Conservation (phyloP, 2,113 vertebrate genomes). For the Entomyzon cyanotis region DNA sequence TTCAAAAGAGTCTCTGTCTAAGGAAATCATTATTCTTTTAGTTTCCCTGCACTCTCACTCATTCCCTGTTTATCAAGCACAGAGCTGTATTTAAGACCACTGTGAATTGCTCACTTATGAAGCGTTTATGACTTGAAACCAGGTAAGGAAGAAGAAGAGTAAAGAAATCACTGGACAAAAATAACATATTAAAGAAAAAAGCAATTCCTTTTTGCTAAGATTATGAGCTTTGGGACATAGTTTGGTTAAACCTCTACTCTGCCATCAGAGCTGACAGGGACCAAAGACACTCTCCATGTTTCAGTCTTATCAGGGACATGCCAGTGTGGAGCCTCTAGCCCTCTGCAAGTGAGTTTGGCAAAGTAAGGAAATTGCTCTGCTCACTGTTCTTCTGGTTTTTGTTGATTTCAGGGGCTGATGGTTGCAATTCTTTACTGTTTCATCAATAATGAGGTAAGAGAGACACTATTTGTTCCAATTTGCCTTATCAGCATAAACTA, state of each 20-base stretch:
- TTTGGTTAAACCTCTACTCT: not conserved
- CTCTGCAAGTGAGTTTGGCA: not conserved
- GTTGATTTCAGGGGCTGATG: slow-evolving; percentile 81
- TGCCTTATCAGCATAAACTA: not conserved
- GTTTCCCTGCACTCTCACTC: not conserved
- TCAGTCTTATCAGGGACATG: not conserved
- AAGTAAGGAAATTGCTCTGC: not conserved
- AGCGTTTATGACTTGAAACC: not conserved
- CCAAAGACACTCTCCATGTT: not conserved
- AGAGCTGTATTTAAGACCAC: not conserved
- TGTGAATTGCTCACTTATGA: not conserved
- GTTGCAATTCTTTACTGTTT: slow-evolving; percentile 89
- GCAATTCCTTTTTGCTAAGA: not conserved
- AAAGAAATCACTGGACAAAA: not conserved
- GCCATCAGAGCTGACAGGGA: not conserved
- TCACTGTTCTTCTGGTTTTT: not conserved
- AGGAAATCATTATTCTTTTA: not conserved
- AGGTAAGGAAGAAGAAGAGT: not conserved
- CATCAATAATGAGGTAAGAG: slow-evolving; percentile 88
- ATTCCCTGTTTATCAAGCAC: not conserved
- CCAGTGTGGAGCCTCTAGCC: not conserved
- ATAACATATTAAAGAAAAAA: not conserved
- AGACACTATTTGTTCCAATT: not conserved
- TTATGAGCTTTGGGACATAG: not conserved
- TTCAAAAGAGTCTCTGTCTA: not conserved